Conservation (phyloP, 2,888 invertebrate species). For the Caenorhabditis macrosperma region DNA sequence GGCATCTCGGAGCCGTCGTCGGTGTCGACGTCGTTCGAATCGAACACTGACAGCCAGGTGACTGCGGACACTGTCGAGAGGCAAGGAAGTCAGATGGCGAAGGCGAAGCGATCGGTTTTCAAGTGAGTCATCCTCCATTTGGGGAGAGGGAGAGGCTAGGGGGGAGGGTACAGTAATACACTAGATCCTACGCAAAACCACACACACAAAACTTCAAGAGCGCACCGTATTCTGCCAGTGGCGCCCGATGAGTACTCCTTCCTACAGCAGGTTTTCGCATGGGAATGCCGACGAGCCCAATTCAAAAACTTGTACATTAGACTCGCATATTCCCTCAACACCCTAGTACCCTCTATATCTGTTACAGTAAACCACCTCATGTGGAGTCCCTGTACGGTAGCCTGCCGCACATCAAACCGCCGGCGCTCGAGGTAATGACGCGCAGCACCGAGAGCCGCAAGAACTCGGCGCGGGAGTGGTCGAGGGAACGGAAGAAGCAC, state of each 20-base stretch:
- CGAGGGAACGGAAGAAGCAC: conserved; percentile 40
- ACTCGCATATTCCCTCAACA: not conserved
- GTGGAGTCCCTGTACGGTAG: conserved; percentile 47
- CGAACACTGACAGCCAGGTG: conserved; percentile 66
- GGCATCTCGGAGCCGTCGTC: conserved; percentile 69
- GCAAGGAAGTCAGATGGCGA: conserved; percentile 49
- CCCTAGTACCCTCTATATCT: not conserved
- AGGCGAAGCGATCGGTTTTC: conserved; percentile 62
- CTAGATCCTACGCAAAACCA: not conserved
- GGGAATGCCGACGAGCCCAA: conserved; percentile 51
- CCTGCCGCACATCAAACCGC: conserved; percentile 26
- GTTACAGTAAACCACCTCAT: conserved; percentile 44
- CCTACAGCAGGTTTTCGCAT: conserved; percentile 57
- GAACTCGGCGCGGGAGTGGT: conserved; percentile 41
- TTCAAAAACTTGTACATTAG: conserved; percentile 51
- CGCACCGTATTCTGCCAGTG: conserved; percentile 53
- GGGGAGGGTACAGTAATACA: too few relatives aligned
- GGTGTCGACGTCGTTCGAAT: conserved; percentile 69
- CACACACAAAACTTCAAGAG: not conserved
- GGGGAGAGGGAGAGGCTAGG: too few relatives aligned
- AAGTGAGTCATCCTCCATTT: conserved; percentile 55
- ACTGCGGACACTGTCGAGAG: conserved; percentile 54
- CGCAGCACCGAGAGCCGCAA: conserved; percentile 36
- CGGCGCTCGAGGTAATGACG: conserved; percentile 9
- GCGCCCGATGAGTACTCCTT: conserved; percentile 49